These are phyloP conservation scores for Philereme transversata DNA, from an alignment of 2,888 invertebrate species.

Conservation along the genomic window DNA sequence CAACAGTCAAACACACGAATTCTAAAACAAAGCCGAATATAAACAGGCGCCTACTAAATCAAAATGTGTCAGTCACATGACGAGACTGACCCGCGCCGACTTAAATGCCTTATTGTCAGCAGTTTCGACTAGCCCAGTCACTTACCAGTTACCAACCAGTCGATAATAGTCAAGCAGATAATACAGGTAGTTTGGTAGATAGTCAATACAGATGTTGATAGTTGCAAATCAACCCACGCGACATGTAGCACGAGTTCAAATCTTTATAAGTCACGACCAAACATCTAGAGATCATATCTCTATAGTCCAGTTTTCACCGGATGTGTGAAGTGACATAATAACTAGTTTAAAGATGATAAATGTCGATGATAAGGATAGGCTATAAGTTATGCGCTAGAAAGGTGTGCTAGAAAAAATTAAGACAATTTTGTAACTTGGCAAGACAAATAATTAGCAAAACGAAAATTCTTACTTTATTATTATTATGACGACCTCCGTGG, in stretches of 20 bases:
- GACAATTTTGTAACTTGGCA: slow-evolving; percentile 9
- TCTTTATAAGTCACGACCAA: slow-evolving; percentile 36
- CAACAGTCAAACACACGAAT: slow-evolving; percentile 8
- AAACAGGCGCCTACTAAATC: slow-evolving; percentile 37
- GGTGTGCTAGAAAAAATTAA: slow-evolving; percentile 9
- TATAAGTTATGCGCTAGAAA: slow-evolving; percentile 20
- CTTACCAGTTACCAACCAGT: slow-evolving; percentile 5
- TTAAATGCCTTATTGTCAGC: slow-evolving; percentile 23
- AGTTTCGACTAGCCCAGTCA: slow-evolving; percentile 24
- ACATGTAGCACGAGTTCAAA: slow-evolving; percentile 34
- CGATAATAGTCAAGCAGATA: slow-evolving; percentile 14
- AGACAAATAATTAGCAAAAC: too few relatives aligned
- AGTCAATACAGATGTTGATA: slow-evolving; percentile 47
- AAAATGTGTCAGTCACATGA: slow-evolving; percentile 32
- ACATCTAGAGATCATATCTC: slow-evolving; percentile 19
- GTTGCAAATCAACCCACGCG: slow-evolving; percentile 55
- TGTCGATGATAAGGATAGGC: slow-evolving; percentile 31
- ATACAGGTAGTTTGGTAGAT: slow-evolving; percentile 34
- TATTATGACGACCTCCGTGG: too few relatives aligned
- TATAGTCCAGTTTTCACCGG: slow-evolving; percentile 39
- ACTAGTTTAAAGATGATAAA: slow-evolving; percentile 37
- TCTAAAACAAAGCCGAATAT: neutral
- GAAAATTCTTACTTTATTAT: too few relatives aligned
- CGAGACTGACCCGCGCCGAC: slow-evolving; percentile 24
- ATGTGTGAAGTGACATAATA: slow-evolving; percentile 39